Percentiles rank a stretch among this genome's conserved stretches.
Evolutionary conservation across 1,140 invertebrate species (phyloP).

Genomic region (Nymphalis io): DNA sequence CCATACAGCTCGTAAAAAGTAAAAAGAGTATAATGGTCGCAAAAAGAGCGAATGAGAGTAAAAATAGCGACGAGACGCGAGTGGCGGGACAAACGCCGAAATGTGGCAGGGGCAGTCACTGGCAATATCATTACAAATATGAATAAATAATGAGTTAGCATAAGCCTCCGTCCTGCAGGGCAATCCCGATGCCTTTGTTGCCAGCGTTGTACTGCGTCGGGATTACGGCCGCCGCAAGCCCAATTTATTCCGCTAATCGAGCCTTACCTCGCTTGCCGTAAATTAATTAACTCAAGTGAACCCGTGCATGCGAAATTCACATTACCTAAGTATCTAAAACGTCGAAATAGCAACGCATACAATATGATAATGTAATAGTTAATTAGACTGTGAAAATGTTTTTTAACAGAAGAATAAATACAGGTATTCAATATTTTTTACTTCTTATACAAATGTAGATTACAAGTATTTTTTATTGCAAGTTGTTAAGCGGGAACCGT

Average conservation of each 20-base stretch:
- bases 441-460: not conserved
- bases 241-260: slow-evolving; percentile 77
- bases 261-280: slow-evolving; percentile 62
- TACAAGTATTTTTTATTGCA: slow-evolving; percentile 2
- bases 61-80: slow-evolving; percentile 50
- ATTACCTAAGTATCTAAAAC: slow-evolving; percentile 16
- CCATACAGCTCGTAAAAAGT: slow-evolving; percentile 24
- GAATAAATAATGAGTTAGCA: slow-evolving; percentile 77
- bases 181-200: slow-evolving; percentile 67
- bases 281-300: slow-evolving; percentile 68
- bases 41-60: slow-evolving; percentile 49
- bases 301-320: slow-evolving; percentile 31
- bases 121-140: slow-evolving; percentile 75
- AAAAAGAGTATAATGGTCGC: slow-evolving; percentile 39
- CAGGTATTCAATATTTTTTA: not conserved
- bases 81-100: slow-evolving; percentile 51
- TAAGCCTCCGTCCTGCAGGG: slow-evolving; percentile 55
- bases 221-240: slow-evolving; percentile 68
- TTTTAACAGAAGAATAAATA: slow-evolving; percentile 3
- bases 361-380: slow-evolving; percentile 13
- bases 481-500: not conserved
- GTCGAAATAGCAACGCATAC: slow-evolving; percentile 6
- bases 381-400: slow-evolving; percentile 2
- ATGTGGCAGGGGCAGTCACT: slow-evolving; percentile 50
- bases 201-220: slow-evolving; percentile 59